phyloP scores from a whole-genome alignment of 2,888 invertebrate genomes.

The Yponomeuta malinellus region DNA sequence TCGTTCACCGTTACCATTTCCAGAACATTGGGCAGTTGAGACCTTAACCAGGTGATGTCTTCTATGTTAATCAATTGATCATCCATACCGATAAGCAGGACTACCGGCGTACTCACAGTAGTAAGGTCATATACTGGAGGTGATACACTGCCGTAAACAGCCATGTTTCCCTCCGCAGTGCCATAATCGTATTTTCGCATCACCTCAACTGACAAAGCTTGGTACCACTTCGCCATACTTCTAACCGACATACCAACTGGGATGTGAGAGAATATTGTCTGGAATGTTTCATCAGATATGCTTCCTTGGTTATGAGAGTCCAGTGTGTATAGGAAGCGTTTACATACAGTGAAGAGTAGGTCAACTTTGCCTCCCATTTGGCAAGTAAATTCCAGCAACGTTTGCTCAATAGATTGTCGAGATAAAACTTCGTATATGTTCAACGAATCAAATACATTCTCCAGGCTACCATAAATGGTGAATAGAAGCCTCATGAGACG shows the following conservation, averaged over 20 bases:
- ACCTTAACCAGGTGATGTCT: background rate
- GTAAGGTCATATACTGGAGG: background rate
- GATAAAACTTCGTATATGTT: background rate
- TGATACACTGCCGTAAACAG: background rate
- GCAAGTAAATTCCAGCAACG: background rate
- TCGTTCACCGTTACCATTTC: background rate
- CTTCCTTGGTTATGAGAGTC: background rate
- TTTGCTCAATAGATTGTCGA: background rate
- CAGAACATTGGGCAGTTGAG: background rate
- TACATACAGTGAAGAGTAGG: background rate
- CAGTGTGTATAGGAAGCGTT: background rate
- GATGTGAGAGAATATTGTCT: background rate
- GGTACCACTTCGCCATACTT: background rate
- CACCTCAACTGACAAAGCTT: background rate
- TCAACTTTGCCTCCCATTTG: background rate
- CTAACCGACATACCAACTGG: slow-evolving; percentile 2
- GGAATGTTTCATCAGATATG: background rate
- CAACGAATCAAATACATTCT: background rate
- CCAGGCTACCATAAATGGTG: background rate
- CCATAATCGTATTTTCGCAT: slow-evolving; percentile 7
- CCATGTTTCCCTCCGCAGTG: background rate
- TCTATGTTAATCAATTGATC: background rate
- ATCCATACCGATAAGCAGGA: background rate
- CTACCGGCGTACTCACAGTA: background rate
- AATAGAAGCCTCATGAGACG: background rate